A percentile compares a stretch with the other conserved stretches of the same genome.
These are phyloP conservation scores for Drosophila anomelani DNA, from an alignment of 2,888 invertebrate genomes.

Conservation along the genomic window DNA sequence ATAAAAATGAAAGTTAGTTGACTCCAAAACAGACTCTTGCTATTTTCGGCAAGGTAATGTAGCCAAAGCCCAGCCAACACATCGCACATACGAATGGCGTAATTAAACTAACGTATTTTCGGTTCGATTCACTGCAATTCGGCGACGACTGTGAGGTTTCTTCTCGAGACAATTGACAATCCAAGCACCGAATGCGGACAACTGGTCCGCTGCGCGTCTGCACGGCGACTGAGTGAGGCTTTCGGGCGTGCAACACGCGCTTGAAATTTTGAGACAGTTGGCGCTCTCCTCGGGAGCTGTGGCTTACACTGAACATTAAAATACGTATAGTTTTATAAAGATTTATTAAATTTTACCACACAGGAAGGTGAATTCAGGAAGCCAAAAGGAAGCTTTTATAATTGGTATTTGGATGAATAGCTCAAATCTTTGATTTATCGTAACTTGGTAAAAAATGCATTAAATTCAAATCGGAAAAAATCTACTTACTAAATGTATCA, in stretches of 20 bases:
- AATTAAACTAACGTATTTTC: conserved; percentile 58
- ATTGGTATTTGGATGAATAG: too few relatives aligned
- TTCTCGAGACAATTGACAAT: conserved; percentile 24
- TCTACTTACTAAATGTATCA: too few relatives aligned
- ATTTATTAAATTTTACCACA: not conserved
- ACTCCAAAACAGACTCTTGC: conserved; percentile 26
- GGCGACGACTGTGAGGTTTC: conserved; percentile 7
- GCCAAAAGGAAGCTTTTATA: too few relatives aligned
- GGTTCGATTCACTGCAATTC: conserved; percentile 12
- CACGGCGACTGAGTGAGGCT: conserved; percentile 59
- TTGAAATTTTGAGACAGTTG: conserved; percentile 11
- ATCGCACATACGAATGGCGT: conserved; percentile 63
- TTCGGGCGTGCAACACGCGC: conserved; percentile 65
- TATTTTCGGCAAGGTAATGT: conserved; percentile 46
- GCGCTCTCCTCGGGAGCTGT: conserved; percentile 2
- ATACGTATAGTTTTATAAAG: not conserved
- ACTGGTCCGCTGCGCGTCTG: conserved; percentile 61
- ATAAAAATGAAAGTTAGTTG: conserved; percentile 69
- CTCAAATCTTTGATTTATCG: too few relatives aligned
- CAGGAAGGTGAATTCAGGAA: not conserved
- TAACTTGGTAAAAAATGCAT: too few relatives aligned
- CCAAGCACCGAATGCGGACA: conserved; percentile 14
- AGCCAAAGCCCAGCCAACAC: conserved; percentile 27
- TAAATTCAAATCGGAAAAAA: not conserved
- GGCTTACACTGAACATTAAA: conserved; percentile 22